Evolutionary conservation across 2,113 vertebrate species (phyloP).

Genomic region (Prochilodus magdalenae): DNA sequence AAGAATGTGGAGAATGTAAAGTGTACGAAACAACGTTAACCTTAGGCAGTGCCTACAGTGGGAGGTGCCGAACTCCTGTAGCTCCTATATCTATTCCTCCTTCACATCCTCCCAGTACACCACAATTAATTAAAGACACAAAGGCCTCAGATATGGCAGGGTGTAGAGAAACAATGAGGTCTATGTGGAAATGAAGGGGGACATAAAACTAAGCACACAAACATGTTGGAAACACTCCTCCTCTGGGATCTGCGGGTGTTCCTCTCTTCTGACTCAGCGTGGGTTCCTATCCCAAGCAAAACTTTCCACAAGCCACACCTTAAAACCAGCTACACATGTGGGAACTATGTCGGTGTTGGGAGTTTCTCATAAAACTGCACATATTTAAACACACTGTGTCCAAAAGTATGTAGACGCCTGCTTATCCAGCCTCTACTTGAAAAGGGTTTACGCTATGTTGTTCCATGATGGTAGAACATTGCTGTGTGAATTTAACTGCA

Average conservation of each 20-base stretch:
- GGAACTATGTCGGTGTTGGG: neutral
- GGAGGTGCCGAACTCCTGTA: neutral
- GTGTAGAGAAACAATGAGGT: neutral
- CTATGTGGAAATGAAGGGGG: neutral
- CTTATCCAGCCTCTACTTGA: no score
- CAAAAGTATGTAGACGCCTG: no score
- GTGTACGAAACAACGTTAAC: neutral
- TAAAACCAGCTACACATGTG: neutral
- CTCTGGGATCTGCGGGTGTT: constrained; percentile 34
- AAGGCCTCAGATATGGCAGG: neutral
- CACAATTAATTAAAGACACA: neutral
- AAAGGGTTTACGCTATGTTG: no score
- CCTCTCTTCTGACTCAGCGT: constrained; percentile 41
- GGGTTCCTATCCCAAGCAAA: constrained; percentile 40
- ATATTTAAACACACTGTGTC: no score
- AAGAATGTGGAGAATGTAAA: constrained; percentile 12
- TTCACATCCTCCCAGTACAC: neutral
- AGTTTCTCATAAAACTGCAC: no score
- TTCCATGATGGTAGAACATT: no score
- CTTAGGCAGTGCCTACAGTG: neutral
- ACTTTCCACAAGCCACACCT: constrained; percentile 38
- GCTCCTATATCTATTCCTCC: neutral
- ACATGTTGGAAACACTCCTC: constrained; percentile 14
- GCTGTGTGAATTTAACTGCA: no score
- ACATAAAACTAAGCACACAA: constrained; percentile 6